phyloP scores from a whole-genome alignment of 1,140 invertebrate genomes.

The Coptotermes formosanus region DNA sequence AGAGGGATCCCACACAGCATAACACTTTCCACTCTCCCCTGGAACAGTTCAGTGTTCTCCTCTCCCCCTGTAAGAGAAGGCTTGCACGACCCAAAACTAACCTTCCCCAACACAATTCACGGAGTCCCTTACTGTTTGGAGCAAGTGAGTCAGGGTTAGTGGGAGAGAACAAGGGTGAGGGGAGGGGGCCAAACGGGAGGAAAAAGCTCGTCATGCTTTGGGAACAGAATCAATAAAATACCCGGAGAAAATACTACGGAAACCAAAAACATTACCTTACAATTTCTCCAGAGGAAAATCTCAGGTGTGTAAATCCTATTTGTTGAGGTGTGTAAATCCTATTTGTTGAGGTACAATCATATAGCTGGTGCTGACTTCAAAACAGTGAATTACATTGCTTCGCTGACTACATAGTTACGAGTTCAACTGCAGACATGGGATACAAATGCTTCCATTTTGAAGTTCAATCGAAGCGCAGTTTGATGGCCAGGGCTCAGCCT shows the following conservation, averaged over 20 bases:
- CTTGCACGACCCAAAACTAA: constrained; percentile 1
- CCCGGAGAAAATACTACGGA: background rate
- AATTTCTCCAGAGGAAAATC: too few relatives aligned
- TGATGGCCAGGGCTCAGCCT: too few relatives aligned
- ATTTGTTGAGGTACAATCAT: too few relatives aligned
- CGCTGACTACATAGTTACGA: too few relatives aligned
- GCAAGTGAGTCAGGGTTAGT: constrained; percentile 17
- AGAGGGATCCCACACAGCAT: background rate
- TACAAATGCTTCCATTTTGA: too few relatives aligned
- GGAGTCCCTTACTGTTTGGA: background rate
- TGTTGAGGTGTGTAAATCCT: too few relatives aligned
- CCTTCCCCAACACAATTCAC: constrained; percentile 5
- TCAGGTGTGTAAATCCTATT: too few relatives aligned
- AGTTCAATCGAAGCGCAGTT: too few relatives aligned
- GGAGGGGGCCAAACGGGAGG: background rate
- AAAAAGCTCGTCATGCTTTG: constrained; percentile 13
- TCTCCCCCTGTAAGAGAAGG: background rate
- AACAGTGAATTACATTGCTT: too few relatives aligned
- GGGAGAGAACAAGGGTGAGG: background rate
- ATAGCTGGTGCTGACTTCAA: too few relatives aligned
- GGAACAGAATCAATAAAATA: constrained; percentile 17
- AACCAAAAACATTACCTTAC: background rate
- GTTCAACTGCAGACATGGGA: too few relatives aligned
- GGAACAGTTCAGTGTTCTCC: background rate
- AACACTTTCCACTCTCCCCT: constrained; percentile 14